Evolutionary conservation across 2,113 vertebrate genomes (phyloP), one percentile per base, ranked within the genome.

Genomic region (Entomyzon cyanotis): DNA sequence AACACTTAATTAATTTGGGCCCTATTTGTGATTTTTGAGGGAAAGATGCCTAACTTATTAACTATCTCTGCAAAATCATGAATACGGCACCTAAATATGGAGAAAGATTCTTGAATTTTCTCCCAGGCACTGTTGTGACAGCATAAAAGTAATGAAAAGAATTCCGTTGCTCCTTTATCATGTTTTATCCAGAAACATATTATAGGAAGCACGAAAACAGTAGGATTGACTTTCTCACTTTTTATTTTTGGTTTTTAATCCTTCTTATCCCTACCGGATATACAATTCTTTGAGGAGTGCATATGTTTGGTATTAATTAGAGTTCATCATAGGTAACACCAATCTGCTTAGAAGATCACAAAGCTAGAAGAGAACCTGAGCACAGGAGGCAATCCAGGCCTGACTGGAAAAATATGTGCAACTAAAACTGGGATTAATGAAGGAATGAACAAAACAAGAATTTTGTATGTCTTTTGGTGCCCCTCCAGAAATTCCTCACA

Each of bases 1-100:
- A 96, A 83, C 69, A 68, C 47, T 83, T 97, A 97, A 96, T 96
- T 93, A 95, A 53, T 33, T 41, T 92, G 93, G 53, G 70, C 56
- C 13, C 31, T 87, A 56, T 94, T 89, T 93, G 47, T 90, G 31
- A 28, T 93, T 97, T 96, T 91, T 3, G 1, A 89, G 55, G 30
- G 56, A 85, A 96, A 91, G 84, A 84, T 82, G 25, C 20, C 87
- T 95, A 87, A 44, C 30, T 95, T 94, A 67, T 80, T 94, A 96
- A 85, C 77, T 92, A 90, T 82, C 64, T 84, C 41, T 93, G 78
- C 52, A 80, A 74, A 95, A 90, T 88, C 28, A 62, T 90, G 71
- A 39, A 95, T 65, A 53, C 6, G 23, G 6, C 69, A 50, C 42
- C 58, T 93, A 96, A 95, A 93, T 67, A 86, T 3, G 6, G 5